Percentiles rank a stretch among this genome's conserved stretches.
Evolutionary conservation across 2,113 vertebrate species (phyloP).

Genomic region (Herpetotheres cachinnans): DNA sequence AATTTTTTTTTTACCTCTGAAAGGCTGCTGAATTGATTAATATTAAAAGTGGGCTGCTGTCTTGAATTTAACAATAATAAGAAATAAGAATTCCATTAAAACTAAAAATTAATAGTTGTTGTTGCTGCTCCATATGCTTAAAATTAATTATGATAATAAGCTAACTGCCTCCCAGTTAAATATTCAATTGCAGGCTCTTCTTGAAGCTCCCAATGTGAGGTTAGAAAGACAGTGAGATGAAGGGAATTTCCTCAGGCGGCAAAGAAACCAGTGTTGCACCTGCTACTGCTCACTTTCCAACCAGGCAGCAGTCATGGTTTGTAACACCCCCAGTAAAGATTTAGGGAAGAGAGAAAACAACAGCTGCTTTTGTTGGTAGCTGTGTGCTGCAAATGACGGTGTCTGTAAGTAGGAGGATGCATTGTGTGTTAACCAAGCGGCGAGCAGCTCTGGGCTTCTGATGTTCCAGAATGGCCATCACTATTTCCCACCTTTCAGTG

Average conservation of each 20-base stretch:
- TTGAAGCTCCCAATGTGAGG: neutral
- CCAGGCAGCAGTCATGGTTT: neutral
- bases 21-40: neutral
- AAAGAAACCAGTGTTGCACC: neutral
- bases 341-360: neutral
- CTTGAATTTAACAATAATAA: neutral
- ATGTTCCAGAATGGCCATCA: neutral
- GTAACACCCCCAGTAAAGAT: neutral
- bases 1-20: neutral
- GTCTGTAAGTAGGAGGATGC: neutral
- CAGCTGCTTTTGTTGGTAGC: neutral
- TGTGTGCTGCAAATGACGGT: neutral
- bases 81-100: neutral
- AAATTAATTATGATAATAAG: neutral
- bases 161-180: neutral
- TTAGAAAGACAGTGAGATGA: neutral
- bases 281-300: neutral
- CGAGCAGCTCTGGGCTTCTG: neutral
- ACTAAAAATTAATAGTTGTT: neutral
- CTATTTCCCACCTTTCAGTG: neutral
- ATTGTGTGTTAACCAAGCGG: fast-evolving
- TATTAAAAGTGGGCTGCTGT: neutral
- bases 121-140: neutral
- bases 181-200: neutral
- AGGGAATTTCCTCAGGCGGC: neutral